Percentiles rank a stretch among this genome's conserved stretches.
phyloP scores from a whole-genome alignment of 2,888 invertebrate species.

The Zhuqinia jingwanae region DNA sequence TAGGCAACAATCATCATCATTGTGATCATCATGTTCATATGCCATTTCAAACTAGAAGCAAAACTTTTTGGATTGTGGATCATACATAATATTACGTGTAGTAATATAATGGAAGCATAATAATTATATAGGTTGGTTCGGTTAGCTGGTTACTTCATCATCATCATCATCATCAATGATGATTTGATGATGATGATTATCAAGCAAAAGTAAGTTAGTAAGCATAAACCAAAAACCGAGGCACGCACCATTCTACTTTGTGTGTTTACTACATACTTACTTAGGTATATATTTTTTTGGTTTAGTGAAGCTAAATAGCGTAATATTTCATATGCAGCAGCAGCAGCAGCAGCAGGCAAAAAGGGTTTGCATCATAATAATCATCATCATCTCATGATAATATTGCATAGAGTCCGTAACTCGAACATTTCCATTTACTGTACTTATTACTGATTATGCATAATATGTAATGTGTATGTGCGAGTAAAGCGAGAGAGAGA shows the following conservation, averaged over 20 bases:
- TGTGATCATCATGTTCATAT: not conserved
- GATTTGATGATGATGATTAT: slow-evolving; percentile 12
- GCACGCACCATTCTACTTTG: slow-evolving; percentile 25
- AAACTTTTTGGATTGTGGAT: not conserved
- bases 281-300: too few species aligned
- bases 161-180: not conserved
- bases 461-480: not conserved
- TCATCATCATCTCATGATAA: slow-evolving; percentile 10
- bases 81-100: slow-evolving; percentile 8
- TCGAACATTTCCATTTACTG: slow-evolving; percentile 9
- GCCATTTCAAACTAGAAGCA: slow-evolving; percentile 23
- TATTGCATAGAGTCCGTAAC: not conserved
- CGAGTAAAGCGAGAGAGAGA: slow-evolving; percentile 9
- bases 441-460: slow-evolving; percentile 22
- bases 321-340: slow-evolving; percentile 22
- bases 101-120: slow-evolving; percentile 2
- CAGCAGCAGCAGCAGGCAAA: not conserved
- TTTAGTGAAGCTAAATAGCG: slow-evolving; percentile 33
- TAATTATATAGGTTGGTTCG: slow-evolving; percentile 9
- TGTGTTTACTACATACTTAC: not conserved
- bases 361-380: slow-evolving; percentile 12
- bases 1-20: slow-evolving; percentile 20
- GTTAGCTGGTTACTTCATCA: slow-evolving; percentile 45
- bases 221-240: not conserved
- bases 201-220: slow-evolving; percentile 27